These are phyloP conservation scores for Platyrinchus mystaceus DNA, from an alignment of 2,797 vertebrate genomes.

Conservation along the genomic window DNA sequence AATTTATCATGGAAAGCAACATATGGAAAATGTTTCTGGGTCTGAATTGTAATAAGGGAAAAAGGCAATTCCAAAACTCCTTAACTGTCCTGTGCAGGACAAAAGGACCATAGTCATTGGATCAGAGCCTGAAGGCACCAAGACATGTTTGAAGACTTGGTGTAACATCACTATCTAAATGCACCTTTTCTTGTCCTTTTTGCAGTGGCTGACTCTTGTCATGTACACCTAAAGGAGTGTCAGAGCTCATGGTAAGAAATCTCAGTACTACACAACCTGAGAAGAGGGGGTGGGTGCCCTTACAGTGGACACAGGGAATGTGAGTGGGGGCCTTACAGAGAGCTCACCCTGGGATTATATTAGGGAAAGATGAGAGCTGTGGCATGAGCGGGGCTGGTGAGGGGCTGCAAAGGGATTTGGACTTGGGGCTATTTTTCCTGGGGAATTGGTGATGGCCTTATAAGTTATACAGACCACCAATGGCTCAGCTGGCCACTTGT, in stretches of 20 bases:
- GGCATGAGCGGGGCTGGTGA: background rate
- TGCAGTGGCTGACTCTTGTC: constrained; percentile 73
- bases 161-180: background rate
- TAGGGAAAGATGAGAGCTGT: background rate
- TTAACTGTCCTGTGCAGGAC: background rate
- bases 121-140: background rate
- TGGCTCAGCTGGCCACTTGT: background rate
- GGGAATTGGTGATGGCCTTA: background rate
- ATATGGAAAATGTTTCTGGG: background rate
- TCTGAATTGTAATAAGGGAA: background rate
- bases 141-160: background rate
- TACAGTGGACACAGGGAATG: background rate
- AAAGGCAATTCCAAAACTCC: background rate
- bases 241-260: constrained; percentile 51
- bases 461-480: background rate
- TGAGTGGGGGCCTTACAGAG: background rate
- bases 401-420: background rate
- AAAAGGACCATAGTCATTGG: background rate
- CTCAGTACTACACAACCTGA: background rate
- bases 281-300: background rate
- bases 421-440: background rate
- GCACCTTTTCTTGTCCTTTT: background rate
- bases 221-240: constrained; percentile 69
- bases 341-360: background rate
- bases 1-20: background rate